Evolutionary conservation across 2,888 invertebrate genomes (phyloP).

Genomic region (Ornithoptera priamus): DNA sequence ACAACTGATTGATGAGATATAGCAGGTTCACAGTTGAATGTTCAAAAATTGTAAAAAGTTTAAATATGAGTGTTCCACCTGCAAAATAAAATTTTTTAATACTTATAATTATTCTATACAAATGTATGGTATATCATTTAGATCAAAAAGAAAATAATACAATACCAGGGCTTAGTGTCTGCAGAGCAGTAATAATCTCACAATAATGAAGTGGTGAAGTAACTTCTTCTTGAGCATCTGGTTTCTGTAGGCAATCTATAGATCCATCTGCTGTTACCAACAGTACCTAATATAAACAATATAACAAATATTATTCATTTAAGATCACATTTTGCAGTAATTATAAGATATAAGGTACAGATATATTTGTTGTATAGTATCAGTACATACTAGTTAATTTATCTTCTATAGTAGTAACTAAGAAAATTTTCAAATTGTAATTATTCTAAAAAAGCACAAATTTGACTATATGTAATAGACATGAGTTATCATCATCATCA

Average conservation of each 20-base stretch:
- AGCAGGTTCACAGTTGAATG: constrained; percentile 88
- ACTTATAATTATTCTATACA: neutral
- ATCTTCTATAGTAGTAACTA: too few relatives aligned
- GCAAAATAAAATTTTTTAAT: constrained; percentile 40
- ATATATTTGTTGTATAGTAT: too few relatives aligned
- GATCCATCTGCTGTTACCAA: constrained; percentile 97
- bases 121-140: neutral
- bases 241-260: constrained; percentile 90
- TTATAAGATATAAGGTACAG: too few relatives aligned
- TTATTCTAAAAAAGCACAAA: too few relatives aligned
- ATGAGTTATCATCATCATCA: too few relatives aligned
- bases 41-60: constrained; percentile 95
- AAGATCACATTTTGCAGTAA: neutral
- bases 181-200: constrained; percentile 89
- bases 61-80: constrained; percentile 90
- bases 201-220: constrained; percentile 90
- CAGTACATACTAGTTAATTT: too few relatives aligned
- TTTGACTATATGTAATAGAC: too few relatives aligned
- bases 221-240: constrained; percentile 91
- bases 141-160: neutral
- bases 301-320: too few relatives aligned
- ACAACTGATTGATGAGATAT: constrained; percentile 88
- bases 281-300: constrained; percentile 65
- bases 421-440: too few relatives aligned
- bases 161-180: constrained; percentile 81